Evolutionary conservation across 2,113 vertebrate species (phyloP).

Genomic region (Callipepla californica): DNA sequence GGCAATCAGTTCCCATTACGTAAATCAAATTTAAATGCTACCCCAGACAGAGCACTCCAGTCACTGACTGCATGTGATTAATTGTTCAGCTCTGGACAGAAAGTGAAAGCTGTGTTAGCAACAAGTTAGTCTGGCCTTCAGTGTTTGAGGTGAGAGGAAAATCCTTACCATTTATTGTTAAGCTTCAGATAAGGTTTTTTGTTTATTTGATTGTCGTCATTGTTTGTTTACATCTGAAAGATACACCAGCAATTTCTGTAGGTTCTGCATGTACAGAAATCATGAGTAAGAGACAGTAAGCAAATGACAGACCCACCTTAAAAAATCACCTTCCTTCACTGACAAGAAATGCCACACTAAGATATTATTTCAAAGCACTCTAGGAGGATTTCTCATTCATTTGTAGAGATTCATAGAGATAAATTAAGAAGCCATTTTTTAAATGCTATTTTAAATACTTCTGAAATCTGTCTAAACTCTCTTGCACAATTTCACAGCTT

Average conservation of each 20-base stretch:
- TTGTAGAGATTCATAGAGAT: neutral
- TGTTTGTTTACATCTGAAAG: neutral
- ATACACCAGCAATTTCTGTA: neutral
- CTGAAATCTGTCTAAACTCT: neutral
- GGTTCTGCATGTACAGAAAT: neutral
- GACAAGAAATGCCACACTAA: neutral
- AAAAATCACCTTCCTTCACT: neutral
- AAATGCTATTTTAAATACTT: neutral
- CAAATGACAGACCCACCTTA: neutral
- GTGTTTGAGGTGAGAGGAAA: neutral
- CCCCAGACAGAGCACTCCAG: neutral
- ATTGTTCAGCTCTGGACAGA: neutral
- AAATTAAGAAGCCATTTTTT: neutral
- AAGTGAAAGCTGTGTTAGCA: neutral
- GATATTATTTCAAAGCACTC: neutral
- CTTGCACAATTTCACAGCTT: neutral
- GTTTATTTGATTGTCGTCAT: neutral
- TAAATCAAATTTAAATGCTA: constrained; percentile 29
- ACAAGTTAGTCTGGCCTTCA: neutral
- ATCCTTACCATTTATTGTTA: neutral
- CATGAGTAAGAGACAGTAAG: neutral
- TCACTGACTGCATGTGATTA: neutral
- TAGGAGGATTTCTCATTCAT: neutral
- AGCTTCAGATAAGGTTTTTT: neutral
- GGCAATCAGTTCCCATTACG: neutral